These are phyloP conservation scores for Rhinoraja longicauda DNA, from an alignment of 2,797 vertebrate genomes.

Conservation along the genomic window DNA sequence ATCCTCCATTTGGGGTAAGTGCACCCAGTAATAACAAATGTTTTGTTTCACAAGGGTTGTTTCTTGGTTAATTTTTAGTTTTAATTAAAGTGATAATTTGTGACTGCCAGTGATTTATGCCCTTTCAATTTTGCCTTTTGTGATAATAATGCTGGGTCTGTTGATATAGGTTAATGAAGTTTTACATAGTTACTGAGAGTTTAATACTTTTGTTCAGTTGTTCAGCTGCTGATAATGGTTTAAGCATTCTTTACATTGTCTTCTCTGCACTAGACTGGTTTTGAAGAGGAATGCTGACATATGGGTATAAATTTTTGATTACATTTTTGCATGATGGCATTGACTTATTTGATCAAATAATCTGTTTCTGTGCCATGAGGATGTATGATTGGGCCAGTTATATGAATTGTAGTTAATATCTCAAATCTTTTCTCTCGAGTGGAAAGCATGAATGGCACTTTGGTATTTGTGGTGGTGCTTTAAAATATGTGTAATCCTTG, in stretches of 20 bases:
- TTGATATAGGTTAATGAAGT: neutral
- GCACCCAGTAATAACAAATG: too few species aligned
- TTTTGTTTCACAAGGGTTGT: neutral
- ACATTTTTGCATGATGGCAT: too few species aligned
- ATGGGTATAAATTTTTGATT: neutral
- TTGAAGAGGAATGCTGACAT: neutral
- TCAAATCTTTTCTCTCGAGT: neutral
- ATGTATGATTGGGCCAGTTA: neutral
- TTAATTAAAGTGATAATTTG: too few species aligned
- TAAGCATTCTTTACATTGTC: neutral
- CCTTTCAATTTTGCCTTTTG: neutral
- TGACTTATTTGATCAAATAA: neutral
- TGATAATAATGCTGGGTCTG: neutral
- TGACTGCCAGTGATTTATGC: neutral
- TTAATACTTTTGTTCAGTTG: neutral
- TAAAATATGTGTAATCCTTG: neutral
- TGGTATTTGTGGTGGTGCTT: neutral
- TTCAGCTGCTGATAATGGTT: neutral
- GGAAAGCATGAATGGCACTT: neutral
- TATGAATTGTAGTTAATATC: too few species aligned
- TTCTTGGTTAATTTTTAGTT: neutral
- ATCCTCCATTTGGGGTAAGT: constrained; percentile 87
- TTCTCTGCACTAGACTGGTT: neutral
- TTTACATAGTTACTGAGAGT: neutral
- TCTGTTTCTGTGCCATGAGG: neutral